phyloP scores from a whole-genome alignment of 35 echinoderm and acorn worm species.

The Lytechinus pictus region DNA sequence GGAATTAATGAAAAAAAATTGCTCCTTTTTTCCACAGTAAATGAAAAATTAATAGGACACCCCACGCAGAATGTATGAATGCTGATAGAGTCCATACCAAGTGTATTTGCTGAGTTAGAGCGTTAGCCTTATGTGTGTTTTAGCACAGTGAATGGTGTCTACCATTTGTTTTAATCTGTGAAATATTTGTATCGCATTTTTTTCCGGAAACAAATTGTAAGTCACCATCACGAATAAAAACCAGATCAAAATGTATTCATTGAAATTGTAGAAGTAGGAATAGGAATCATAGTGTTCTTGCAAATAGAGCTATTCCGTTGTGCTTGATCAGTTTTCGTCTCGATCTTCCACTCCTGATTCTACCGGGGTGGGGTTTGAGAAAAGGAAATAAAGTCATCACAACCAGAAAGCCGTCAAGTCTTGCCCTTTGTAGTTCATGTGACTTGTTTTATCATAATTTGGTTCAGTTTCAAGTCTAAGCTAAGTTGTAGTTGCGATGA shows the following conservation, averaged over 20 bases:
- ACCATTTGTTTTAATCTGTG: neutral
- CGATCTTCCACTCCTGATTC: neutral
- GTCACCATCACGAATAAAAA: neutral
- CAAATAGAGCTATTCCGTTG: neutral
- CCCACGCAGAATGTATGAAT: neutral
- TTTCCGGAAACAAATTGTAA: neutral
- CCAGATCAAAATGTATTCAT: conserved; percentile 13
- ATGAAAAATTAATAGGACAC: neutral
- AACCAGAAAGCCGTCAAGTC: neutral
- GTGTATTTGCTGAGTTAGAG: neutral
- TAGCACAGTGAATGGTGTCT: neutral
- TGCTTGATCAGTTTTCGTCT: neutral
- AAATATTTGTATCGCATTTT: neutral
- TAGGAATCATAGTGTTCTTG: neutral
- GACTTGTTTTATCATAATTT: neutral
- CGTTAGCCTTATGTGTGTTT: neutral
- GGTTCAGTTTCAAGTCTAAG: neutral
- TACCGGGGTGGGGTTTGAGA: neutral
- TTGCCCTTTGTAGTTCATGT: neutral
- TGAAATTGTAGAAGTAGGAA: neutral
- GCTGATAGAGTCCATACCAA: neutral
- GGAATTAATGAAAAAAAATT: no score
- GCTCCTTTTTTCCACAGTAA: neutral
- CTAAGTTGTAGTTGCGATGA: neutral
- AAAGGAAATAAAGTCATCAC: neutral